Conservation (phyloP, 2,888 invertebrate genomes). For the Sabellastarte sp. region DNA sequence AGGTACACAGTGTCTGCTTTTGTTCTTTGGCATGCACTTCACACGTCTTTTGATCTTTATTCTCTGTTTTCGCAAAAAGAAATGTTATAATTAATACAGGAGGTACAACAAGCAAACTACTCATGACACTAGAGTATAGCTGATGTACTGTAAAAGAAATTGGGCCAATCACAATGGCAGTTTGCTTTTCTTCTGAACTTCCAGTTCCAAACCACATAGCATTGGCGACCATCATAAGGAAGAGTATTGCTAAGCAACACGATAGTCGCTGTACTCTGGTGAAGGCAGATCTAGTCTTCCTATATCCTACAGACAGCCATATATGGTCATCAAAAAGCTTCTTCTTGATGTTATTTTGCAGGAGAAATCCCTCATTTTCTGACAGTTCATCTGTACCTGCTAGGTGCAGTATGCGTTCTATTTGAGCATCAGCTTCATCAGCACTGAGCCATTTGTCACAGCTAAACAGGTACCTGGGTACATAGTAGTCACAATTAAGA, state of each 20-base stretch:
- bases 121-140: constrained; percentile 35
- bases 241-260: constrained; percentile 36
- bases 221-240: constrained; percentile 40
- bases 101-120: constrained; percentile 35
- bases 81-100: constrained; percentile 30
- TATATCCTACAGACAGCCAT: constrained; percentile 60
- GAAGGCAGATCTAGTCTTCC: constrained; percentile 53
- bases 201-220: constrained; percentile 34
- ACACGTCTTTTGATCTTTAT: not conserved
- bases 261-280: constrained; percentile 48
- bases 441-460: constrained; percentile 58
- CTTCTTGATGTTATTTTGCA: constrained; percentile 13
- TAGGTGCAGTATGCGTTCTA: constrained; percentile 30
- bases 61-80: constrained; percentile 24
- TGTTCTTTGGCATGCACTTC: not conserved
- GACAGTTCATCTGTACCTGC: constrained; percentile 1
- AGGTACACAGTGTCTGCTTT: too few species aligned
- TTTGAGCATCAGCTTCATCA: constrained; percentile 57
- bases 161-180: constrained; percentile 20
- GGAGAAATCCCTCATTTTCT: constrained; percentile 1
- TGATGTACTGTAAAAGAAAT: constrained; percentile 25
- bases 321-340: constrained; percentile 55
- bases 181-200: not conserved
- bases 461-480: constrained; percentile 36
- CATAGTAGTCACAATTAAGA: too few species aligned